Conservation (phyloP, 1,140 invertebrate genomes). For the Cardiocondyla obscurior region DNA sequence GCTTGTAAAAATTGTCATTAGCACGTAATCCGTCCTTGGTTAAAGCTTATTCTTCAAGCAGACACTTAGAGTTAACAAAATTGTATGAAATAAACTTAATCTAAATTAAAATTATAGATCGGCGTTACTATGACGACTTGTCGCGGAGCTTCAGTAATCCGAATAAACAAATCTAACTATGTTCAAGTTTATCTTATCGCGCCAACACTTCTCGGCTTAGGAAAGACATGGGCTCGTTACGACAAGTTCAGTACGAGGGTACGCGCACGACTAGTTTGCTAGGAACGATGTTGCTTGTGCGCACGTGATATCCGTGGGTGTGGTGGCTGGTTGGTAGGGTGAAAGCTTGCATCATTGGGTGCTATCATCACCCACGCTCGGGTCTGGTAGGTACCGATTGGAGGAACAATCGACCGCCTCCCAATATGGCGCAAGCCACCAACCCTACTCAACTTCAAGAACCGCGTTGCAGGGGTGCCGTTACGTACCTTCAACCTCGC, state of each 20-base stretch:
- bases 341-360: constrained; percentile 71
- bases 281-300: constrained; percentile 73
- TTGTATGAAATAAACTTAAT: not conserved
- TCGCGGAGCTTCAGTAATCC: not conserved
- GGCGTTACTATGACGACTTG: not conserved
- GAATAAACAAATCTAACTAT: constrained; percentile 20
- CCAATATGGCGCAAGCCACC: constrained; percentile 79
- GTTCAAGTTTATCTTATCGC: constrained; percentile 36
- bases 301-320: constrained; percentile 77
- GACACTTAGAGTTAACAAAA: not conserved
- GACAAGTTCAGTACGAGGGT: constrained; percentile 50
- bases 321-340: constrained; percentile 61
- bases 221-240: not conserved
- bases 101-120: not conserved
- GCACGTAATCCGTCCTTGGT: not conserved
- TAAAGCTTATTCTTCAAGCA: not conserved
- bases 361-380: constrained; percentile 75
- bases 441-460: not conserved
- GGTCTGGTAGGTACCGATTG: constrained; percentile 71
- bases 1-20: not conserved
- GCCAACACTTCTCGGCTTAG: not conserved
- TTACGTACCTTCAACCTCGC: not conserved
- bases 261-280: constrained; percentile 76
- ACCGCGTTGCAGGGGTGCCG: not conserved
- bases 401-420: constrained; percentile 75